phyloP scores from a whole-genome alignment of 2,113 vertebrate species.

The Mobula hypostoma region DNA sequence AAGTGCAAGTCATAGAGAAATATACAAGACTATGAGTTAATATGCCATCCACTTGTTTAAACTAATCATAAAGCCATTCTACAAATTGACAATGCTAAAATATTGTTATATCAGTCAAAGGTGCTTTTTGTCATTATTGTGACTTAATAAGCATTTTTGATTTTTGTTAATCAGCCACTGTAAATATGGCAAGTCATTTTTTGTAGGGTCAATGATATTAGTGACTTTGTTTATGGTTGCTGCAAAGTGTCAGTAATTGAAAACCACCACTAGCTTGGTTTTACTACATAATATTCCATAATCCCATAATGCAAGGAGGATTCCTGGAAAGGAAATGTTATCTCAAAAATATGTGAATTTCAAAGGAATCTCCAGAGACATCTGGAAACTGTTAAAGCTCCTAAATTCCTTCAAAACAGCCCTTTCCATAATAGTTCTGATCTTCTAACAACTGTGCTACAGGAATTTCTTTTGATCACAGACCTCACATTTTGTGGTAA shows the following conservation, averaged over 20 bases:
- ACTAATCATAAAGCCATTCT: background rate
- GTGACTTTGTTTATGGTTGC: background rate
- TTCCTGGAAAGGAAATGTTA: conserved; percentile 32
- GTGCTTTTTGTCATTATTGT: background rate
- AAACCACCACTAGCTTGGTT: background rate
- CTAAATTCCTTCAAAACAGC: conserved; percentile 3
- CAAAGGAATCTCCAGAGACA: conserved; percentile 7
- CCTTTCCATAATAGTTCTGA: conserved; percentile 33
- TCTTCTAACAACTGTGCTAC: conserved; percentile 26
- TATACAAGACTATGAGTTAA: background rate
- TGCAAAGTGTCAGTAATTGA: background rate
- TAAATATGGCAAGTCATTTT: background rate
- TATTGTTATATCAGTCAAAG: background rate
- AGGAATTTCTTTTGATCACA: conserved; percentile 28
- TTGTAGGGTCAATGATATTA: background rate
- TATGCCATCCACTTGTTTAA: background rate
- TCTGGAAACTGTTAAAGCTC: conserved; percentile 24
- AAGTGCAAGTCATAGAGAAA: background rate
- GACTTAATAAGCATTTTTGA: background rate
- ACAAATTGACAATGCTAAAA: background rate
- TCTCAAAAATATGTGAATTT: conserved; percentile 24
- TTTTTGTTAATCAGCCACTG: background rate
- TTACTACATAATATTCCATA: background rate
- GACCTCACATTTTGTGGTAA: conserved; percentile 28
- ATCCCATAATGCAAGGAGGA: background rate